Evolutionary conservation across 1,140 invertebrate species (phyloP).

Genomic region (Lysiphlebus fabarum): DNA sequence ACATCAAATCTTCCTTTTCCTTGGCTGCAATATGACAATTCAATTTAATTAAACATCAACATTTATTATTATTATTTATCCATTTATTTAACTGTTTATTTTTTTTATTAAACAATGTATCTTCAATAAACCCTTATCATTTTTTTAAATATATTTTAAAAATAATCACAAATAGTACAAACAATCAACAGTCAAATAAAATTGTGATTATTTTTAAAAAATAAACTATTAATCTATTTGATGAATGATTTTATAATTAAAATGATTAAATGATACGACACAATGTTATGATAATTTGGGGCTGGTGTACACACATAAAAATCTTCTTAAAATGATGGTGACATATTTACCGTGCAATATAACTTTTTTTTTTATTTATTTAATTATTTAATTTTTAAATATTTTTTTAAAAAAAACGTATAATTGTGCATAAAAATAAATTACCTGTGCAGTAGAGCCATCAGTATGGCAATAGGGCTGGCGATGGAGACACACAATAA

Average conservation of each 20-base stretch:
- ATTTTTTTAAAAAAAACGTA: slow-evolving; percentile 34
- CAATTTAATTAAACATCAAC: slow-evolving; percentile 9
- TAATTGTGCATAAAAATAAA: slow-evolving; percentile 53
- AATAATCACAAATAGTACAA: too few species aligned
- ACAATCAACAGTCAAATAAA: too few species aligned
- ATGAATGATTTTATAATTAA: too few species aligned
- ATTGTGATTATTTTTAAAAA: too few species aligned
- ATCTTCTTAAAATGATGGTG: slow-evolving; percentile 20
- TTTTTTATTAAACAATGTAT: too few species aligned
- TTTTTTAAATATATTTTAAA: too few species aligned
- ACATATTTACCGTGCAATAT: slow-evolving; percentile 48
- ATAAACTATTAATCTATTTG: too few species aligned
- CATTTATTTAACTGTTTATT: background rate
- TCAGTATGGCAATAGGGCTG: slow-evolving; percentile 83
- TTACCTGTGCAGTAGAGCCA: slow-evolving; percentile 84
- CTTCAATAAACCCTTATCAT: background rate
- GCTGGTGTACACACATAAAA: slow-evolving; percentile 16
- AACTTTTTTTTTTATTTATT: slow-evolving; percentile 24
- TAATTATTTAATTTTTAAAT: too few species aligned
- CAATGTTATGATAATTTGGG: slow-evolving; percentile 9
- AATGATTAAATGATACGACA: too few species aligned
- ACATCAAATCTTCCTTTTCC: slow-evolving; percentile 83
- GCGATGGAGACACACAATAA: slow-evolving; percentile 58
- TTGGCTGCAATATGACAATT: slow-evolving; percentile 65
- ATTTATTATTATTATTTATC: slow-evolving; percentile 4